Conservation (phyloP, 2,113 vertebrate genomes). For the Aix galericulata region DNA sequence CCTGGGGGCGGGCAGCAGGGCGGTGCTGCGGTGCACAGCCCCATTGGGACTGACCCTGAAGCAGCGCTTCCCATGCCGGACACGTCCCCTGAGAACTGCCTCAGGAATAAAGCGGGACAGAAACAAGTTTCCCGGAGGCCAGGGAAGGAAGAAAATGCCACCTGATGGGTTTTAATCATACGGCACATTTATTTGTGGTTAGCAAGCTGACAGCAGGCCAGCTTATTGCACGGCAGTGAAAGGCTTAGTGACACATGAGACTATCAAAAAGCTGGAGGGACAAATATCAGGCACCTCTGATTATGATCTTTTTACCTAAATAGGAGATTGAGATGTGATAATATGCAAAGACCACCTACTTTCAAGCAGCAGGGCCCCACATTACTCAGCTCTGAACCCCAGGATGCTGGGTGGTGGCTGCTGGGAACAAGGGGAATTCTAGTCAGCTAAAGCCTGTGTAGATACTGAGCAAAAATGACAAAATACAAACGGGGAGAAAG, state of each 20-base stretch:
- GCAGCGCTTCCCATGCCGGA: accelerated
- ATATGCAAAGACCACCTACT: not conserved
- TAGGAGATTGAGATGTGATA: too few species aligned
- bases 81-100: accelerated
- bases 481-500: not conserved
- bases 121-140: not conserved
- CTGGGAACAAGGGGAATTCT: accelerated
- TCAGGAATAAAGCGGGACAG: not conserved
- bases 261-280: not conserved
- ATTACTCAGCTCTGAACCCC: too few species aligned
- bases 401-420: not conserved
- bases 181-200: not conserved
- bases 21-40: accelerated
- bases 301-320: not conserved
- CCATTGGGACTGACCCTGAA: accelerated
- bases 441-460: accelerated
- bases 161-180: not conserved
- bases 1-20: not conserved
- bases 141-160: not conserved
- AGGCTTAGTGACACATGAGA: not conserved
- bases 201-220: not conserved
- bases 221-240: not conserved
- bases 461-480: not conserved
- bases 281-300: too few species aligned
- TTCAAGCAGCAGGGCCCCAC: not conserved